A percentile compares a stretch with the other conserved stretches of the same genome.
phyloP scores from a whole-genome alignment of 2,888 invertebrate species.

The Atethmia centrago region DNA sequence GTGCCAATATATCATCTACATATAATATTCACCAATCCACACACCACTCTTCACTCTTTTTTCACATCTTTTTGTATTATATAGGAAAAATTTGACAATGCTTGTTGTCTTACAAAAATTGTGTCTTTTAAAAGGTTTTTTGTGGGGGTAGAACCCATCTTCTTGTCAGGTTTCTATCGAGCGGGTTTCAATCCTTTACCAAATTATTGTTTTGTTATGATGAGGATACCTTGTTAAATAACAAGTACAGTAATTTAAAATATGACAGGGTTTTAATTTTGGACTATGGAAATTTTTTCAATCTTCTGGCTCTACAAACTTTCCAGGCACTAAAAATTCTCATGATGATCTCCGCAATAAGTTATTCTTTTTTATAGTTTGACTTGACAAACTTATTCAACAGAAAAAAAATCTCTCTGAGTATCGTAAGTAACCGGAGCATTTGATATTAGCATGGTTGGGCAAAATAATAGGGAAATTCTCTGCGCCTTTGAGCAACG shows the following conservation, averaged over 20 bases:
- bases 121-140: constrained; percentile 34
- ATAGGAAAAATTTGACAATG: too few relatives aligned
- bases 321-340: neutral
- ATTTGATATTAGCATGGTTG: constrained; percentile 31
- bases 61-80: too few relatives aligned
- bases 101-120: constrained; percentile 38
- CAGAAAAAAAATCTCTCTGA: constrained; percentile 9
- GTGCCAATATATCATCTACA: too few relatives aligned
- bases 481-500: constrained; percentile 37
- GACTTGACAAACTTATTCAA: neutral
- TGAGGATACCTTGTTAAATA: neutral
- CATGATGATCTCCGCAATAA: neutral
- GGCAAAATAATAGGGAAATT: constrained; percentile 45
- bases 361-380: neutral
- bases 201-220: constrained; percentile 25
- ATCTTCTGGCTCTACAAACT: neutral
- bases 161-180: constrained; percentile 29
- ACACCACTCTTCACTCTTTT: too few relatives aligned
- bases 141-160: too few relatives aligned
- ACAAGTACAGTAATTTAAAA: neutral
- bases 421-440: constrained; percentile 30
- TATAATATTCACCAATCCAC: too few relatives aligned
- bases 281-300: neutral
- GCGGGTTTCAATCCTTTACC: constrained; percentile 8
- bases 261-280: neutral